Evolutionary conservation across 1,140 invertebrate genomes (phyloP).

Genomic region (Zophobas atratus): DNA sequence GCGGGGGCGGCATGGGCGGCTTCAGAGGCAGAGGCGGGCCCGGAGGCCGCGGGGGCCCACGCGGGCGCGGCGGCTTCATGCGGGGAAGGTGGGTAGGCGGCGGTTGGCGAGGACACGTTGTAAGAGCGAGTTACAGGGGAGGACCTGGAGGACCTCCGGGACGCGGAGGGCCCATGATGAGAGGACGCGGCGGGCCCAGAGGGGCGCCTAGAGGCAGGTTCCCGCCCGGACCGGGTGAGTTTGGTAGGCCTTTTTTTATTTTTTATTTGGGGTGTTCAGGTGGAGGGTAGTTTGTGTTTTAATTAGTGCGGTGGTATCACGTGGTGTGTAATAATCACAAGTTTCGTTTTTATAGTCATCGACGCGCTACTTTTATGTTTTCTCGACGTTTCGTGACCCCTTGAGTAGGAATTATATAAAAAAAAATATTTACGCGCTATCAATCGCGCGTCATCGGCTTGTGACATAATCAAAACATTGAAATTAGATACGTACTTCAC

Average conservation of each 20-base stretch:
- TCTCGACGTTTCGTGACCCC: no score
- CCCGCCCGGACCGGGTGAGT: constrained; percentile 50
- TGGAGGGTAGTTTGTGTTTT: no score
- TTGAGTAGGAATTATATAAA: no score
- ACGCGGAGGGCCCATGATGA: constrained; percentile 56
- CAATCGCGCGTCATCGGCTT: no score
- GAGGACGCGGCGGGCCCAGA: constrained; percentile 55
- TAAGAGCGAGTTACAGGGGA: constrained; percentile 46
- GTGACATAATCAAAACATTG: no score
- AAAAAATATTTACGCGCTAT: no score
- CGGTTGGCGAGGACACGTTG: constrained; percentile 1
- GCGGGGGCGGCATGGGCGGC: constrained; percentile 29
- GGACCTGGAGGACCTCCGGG: constrained; percentile 53
- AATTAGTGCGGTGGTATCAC: no score
- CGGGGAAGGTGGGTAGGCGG: constrained; percentile 33
- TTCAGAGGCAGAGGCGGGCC: constrained; percentile 47
- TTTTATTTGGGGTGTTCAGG: constrained; percentile 9
- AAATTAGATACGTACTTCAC: no score
- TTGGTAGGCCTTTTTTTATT: not conserved
- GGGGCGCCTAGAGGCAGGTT: constrained; percentile 55
- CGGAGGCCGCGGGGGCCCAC: constrained; percentile 48
- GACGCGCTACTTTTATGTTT: no score
- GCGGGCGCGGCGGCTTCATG: constrained; percentile 55
- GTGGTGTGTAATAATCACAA: no score
- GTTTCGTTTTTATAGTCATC: no score